Evolutionary conservation across 2,888 invertebrate genomes (phyloP), one percentile per base, ranked within the genome.

Genomic region (Osedax fenrisi): DNA sequence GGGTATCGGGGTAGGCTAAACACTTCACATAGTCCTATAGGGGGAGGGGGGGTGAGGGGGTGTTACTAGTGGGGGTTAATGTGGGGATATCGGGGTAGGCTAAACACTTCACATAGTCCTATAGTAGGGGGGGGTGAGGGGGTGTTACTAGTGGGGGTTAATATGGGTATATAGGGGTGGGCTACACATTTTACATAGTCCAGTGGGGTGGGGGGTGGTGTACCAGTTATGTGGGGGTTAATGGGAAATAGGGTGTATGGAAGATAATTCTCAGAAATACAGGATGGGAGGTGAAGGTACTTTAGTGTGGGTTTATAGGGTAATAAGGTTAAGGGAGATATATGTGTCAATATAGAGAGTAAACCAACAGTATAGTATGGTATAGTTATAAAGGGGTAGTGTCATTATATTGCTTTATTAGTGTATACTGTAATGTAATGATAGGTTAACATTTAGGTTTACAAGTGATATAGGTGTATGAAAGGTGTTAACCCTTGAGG

Each of bases 131-230:
- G 68, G 10, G 5, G 26, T 2, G n/a, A 72, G 27, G 69, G 41
- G 41, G 5, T 41, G 17, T 41, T 10, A 10, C 10, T 5, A 41
- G 10, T 10, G 17, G 17, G 41, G 41, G 41, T 5, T 41, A 10
- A 41, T 17, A 17, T 41, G 41, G 41, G 41, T 5, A 41, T 41
- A 41, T 17, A 41, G 5, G 97, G 97, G 85, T 98, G 98, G 0
- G 98, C 97, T 81, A 98, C 85, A 23, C 95, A 93, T 84, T 96
- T 92, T 10, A 98, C 98, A 86, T 98, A 98, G 84, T 98, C 98
- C 85, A 86, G 77, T 10, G n/a, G 21, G 26, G 17, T 5, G n/a
- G n/a, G n/a, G n/a, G 68, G 10, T 2, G 5, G 26, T 2, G n/a
- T 66, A 25, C 61, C 10, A 17, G 5, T 41, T 10, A 10, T 10